Conservation (phyloP, 2,797 vertebrate species). For the Dendrocincla fuliginosa region DNA sequence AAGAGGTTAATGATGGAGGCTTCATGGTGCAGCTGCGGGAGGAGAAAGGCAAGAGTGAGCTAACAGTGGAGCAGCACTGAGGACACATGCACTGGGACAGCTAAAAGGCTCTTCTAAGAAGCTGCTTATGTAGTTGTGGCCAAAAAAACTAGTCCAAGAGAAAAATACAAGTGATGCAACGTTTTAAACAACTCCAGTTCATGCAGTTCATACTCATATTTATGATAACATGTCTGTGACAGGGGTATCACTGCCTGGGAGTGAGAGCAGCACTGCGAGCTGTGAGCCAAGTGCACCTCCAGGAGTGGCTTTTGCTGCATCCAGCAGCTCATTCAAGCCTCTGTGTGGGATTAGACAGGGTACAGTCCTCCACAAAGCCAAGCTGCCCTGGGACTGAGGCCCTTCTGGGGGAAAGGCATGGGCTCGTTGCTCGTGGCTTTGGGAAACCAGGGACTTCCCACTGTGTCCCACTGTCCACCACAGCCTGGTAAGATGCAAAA, state of each 20-base stretch:
- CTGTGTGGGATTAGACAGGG: background rate
- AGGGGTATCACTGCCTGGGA: background rate
- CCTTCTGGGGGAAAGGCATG: accelerated
- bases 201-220: background rate
- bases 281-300: background rate
- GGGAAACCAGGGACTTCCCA: background rate
- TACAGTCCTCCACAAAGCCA: background rate
- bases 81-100: background rate
- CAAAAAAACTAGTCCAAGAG: background rate
- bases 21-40: conserved; percentile 88
- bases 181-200: background rate
- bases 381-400: accelerated
- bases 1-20: conserved; percentile 93
- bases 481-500: background rate
- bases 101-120: background rate
- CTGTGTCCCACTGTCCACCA: background rate
- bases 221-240: background rate
- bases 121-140: background rate
- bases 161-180: background rate
- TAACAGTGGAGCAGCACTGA: accelerated
- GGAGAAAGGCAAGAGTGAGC: background rate
- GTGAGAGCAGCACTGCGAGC: accelerated
- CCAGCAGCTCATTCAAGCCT: background rate
- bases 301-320: background rate
- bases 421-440: accelerated